Evolutionary conservation across 2,113 vertebrate species (phyloP).

Genomic region (Gallinago jamesoni): DNA sequence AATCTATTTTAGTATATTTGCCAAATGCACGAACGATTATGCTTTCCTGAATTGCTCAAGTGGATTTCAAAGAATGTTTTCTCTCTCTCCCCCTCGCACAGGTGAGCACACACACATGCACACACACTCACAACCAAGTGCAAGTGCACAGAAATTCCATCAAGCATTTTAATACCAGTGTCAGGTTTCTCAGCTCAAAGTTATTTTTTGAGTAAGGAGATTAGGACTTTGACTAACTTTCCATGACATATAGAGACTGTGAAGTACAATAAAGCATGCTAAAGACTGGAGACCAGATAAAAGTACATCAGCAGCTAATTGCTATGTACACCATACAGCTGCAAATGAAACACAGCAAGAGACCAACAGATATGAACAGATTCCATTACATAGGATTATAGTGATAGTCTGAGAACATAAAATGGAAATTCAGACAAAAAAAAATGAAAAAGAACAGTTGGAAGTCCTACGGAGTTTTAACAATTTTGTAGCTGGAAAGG

Average conservation of each 20-base stretch:
- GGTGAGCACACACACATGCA: rapidly evolving
- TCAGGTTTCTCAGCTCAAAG: background rate
- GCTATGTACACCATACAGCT: background rate
- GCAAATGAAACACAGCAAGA: slow-evolving; percentile 24
- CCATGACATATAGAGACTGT: background rate
- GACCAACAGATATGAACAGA: background rate
- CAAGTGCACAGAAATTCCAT: background rate
- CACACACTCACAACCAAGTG: background rate
- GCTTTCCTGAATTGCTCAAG: background rate
- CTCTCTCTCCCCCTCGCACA: background rate
- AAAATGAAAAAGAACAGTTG: background rate
- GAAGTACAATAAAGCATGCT: background rate
- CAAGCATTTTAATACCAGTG: background rate
- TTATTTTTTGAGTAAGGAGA: background rate
- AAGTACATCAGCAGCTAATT: slow-evolving; percentile 2
- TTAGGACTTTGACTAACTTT: background rate
- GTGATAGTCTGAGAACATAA: background rate
- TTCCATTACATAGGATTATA: background rate
- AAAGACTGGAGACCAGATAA: background rate
- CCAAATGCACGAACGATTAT: background rate
- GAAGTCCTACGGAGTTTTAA: background rate
- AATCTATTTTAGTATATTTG: background rate
- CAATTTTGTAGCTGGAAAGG: background rate
- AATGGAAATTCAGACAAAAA: background rate
- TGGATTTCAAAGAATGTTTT: background rate